Percentiles rank a stretch among this genome's conserved stretches.
Conservation (phyloP, 2,888 invertebrate species). For the Gisinianus flammeolus region DNA sequence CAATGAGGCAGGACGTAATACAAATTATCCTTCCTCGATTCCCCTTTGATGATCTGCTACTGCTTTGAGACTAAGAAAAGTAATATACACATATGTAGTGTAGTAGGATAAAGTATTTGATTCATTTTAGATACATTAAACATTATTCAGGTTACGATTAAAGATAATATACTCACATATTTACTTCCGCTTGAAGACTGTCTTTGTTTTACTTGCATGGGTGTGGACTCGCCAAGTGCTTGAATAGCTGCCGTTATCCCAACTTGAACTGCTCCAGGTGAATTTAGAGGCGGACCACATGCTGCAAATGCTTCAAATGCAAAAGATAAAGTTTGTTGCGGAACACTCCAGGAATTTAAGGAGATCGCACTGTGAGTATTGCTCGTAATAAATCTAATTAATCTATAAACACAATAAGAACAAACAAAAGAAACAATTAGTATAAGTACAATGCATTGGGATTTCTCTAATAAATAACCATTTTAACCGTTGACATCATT, state of each 20-base stretch:
- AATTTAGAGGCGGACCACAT: conserved; percentile 72
- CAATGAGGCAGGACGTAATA: conserved; percentile 86
- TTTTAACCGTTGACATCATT: no score
- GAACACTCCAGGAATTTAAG: conserved; percentile 81
- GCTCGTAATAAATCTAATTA: conserved; percentile 84
- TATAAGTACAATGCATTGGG: no score
- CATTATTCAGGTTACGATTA: no score
- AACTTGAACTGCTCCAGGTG: conserved; percentile 76
- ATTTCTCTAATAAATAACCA: no score
- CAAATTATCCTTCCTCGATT: conserved; percentile 85
- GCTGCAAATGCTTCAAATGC: conserved; percentile 82
- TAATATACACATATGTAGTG: no score
- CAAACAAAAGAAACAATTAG: no score
- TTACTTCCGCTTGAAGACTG: no score
- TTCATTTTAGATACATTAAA: no score
- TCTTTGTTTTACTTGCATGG: background rate
- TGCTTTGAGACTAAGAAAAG: conserved; percentile 59
- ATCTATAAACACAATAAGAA: no score
- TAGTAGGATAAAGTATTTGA: no score
- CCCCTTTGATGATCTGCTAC: conserved; percentile 51
- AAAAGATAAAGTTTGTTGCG: conserved; percentile 85
- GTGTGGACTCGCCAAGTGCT: conserved; percentile 72
- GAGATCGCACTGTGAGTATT: conserved; percentile 79
- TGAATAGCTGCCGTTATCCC: conserved; percentile 87
- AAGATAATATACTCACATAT: no score